Base-by-base conservation (phyloP, 2,797 vertebrate species). In the Halcyon leucocephala region DNA sequence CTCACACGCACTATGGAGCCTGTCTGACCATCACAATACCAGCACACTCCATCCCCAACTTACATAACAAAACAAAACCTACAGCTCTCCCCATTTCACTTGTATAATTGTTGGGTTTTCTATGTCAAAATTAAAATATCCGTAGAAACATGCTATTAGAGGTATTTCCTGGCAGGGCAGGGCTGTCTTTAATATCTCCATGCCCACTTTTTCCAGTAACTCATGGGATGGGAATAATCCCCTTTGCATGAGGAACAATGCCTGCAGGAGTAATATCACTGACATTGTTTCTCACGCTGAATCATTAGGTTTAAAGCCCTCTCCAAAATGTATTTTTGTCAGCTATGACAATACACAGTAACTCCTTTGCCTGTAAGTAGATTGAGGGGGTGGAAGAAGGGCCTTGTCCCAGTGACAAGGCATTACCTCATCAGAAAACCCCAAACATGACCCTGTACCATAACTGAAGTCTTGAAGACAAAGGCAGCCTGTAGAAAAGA, bases 201-300 rank as follows among this genome's bases (percentile, higher is more conserved):
- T 18, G 9, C 7, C 15, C 35, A 55, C 3, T 5, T 70, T 73
- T 78, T 65, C 61, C 61, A 70, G 41, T 57, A 85, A 33, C 37
- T 88, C 9, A 14, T 24, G 51, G 25, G 35, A 54, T 18, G 41
- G 12, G 17, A 51, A 84, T 25, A 88, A 54, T 13, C 7, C 7
- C 22, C 1, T 0, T 14, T 65, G 25, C 1, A 0, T 55, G 19
- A 88, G 35, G 35, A 78, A 7, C 28, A 72, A 49, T 73, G 21
- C 12, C 55, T 77, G 28, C 14, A 3, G 1, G 37, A 54, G 49
- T 17, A 81, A 8, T 28, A 28, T 61, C 25, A 10, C 17, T 31
- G n/a, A 29, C 18, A 14, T 29, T n/a, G 52, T 25, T 91, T 61
- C 31, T 19, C 19, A 76, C 26, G 4, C 12, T 37, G 22, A 79